Base-by-base conservation (phyloP, 1,140 invertebrate genomes). In the Halyomorpha halys region DNA sequence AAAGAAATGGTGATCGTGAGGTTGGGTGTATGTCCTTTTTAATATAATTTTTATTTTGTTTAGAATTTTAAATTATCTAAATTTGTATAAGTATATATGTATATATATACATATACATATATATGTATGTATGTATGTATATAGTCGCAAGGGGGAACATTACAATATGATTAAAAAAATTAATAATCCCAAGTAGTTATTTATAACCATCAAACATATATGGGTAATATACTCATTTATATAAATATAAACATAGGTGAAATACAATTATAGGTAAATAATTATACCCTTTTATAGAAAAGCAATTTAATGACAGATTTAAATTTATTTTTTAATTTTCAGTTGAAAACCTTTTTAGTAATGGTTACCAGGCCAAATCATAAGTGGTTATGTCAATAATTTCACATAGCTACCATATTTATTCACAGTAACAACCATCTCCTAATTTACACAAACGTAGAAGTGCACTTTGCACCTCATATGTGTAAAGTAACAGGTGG, bases 61-160 rank as follows among this genome's bases (percentile, higher is more conserved):
- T 49, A 49, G 19, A 49, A 21, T 49, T 56, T 56, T 56, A 16
- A 56, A 23, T 27, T 11, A 9, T 39, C 34, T 39, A 39, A 39
- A 39, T 39, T 39, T 39, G 34, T 39, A 13, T 39, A 39, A 39
- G 34, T 39, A 39, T 39, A 39, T 39, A 13, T 39, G 34, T 39
- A 13, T 39, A 13, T 39, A 39, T 39, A 39, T 39, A 39, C 13
- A 39, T 13, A 39, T 39, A 13, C 13, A 39, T 13, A 13, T 39
- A 39, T 39, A 39, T 39, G 34, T 39, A 23, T 56, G 13, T 53
- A 18, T 53, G 21, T 56, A 56, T 16, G 23, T 49, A 16, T 60
- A 60, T 60, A 44, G 59, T 30, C 25, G 30, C 59, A 60, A 60
- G 59, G 59, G 59, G 59, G 59, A 60, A 60, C 59, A 60, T 60